Conservation (phyloP, 2,888 invertebrate species). For the Cosmorhoe ocellata region DNA sequence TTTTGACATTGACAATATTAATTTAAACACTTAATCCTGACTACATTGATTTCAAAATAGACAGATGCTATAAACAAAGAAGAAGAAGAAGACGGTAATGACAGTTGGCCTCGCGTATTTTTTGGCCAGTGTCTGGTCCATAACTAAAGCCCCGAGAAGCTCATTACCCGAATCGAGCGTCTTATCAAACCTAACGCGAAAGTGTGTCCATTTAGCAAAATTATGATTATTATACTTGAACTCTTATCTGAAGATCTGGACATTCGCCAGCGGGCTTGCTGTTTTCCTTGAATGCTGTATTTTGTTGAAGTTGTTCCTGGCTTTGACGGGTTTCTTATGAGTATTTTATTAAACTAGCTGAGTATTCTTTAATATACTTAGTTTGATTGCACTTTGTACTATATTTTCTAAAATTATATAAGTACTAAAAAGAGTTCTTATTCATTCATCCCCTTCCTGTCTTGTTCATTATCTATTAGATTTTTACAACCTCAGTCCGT, state of each 20-base stretch:
- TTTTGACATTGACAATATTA: too few relatives aligned
- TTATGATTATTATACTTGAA: constrained; percentile 28
- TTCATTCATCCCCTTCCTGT: too few relatives aligned
- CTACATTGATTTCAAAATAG: too few relatives aligned
- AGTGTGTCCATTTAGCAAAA: constrained; percentile 19
- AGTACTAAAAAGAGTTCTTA: too few relatives aligned
- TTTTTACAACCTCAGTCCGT: too few relatives aligned
- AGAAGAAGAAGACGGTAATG: too few relatives aligned
- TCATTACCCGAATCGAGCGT: constrained; percentile 15
- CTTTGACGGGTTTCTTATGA: not conserved
- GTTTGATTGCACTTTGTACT: too few relatives aligned
- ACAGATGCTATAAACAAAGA: too few relatives aligned
- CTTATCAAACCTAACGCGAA: constrained; percentile 20
- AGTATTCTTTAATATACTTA: too few relatives aligned
- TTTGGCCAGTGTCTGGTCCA: not conserved
- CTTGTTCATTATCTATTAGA: too few relatives aligned
- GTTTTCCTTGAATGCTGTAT: constrained; percentile 8
- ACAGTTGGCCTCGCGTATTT: not conserved
- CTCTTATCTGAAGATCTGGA: constrained; percentile 23
- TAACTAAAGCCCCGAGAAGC: not conserved
- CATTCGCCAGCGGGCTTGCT: constrained; percentile 14
- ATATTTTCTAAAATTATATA: too few relatives aligned
- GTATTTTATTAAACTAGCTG: not conserved
- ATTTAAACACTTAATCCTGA: too few relatives aligned
- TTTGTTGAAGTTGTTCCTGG: constrained; percentile 5